phyloP scores from a whole-genome alignment of 2,113 vertebrate species.

The Albula glossodonta region DNA sequence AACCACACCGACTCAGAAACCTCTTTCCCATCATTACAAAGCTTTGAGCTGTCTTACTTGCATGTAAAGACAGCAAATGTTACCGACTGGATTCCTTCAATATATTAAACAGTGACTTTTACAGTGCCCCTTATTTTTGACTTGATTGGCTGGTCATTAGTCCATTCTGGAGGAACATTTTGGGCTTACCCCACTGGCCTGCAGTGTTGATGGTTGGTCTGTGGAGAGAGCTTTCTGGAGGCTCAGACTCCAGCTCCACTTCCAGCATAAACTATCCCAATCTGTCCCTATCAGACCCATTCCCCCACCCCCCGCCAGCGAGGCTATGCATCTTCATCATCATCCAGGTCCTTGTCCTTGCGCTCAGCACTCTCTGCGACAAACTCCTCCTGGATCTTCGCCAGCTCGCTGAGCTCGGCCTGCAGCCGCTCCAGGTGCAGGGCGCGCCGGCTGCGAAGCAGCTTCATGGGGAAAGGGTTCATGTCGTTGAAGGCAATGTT shows the following conservation, averaged over 20 bases:
- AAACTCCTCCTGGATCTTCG: slow-evolving; percentile 78
- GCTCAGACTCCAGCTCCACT: neutral
- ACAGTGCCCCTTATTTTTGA: neutral
- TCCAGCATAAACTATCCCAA: neutral
- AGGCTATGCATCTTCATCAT: slow-evolving; percentile 76
- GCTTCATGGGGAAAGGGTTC: slow-evolving; percentile 87
- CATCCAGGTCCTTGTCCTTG: slow-evolving; percentile 64
- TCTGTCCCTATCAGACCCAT: neutral
- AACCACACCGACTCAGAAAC: neutral
- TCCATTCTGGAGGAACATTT: neutral
- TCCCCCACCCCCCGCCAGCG: neutral
- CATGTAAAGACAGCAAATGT: too few species aligned
- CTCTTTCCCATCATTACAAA: neutral
- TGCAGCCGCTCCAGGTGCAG: slow-evolving; percentile 80
- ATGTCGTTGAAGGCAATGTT: slow-evolving; percentile 86
- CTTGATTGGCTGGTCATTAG: neutral
- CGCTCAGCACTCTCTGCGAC: slow-evolving; percentile 62
- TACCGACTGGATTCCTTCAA: neutral
- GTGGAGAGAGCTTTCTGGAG: neutral
- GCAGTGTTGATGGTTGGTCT: neutral
- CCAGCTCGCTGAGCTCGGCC: slow-evolving; percentile 77
- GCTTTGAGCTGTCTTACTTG: too few species aligned
- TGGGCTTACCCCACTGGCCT: neutral
- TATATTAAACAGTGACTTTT: neutral
- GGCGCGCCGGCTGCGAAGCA: slow-evolving; percentile 74